Base-by-base conservation (phyloP, 2,888 invertebrate species). In the Gymnosoma rotundatum region DNA sequence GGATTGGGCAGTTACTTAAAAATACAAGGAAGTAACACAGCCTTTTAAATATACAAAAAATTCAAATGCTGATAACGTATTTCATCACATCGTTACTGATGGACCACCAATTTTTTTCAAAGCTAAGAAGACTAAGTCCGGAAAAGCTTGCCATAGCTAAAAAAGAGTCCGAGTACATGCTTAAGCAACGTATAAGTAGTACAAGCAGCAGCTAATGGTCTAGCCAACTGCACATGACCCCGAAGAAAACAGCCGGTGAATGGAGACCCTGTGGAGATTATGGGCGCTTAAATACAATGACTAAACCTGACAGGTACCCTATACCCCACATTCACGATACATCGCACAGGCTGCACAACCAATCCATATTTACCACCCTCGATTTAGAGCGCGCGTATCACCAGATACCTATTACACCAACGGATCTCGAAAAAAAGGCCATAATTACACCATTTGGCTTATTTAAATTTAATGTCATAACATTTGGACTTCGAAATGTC, bases 261-360 rank as follows among this genome's bases (percentile, higher is more conserved):
- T 86, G 83, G 85, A 60, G 85, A 2, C 76, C 75, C 21, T 75
- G 78, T 38, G 83, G 83, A 16, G 85, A 87, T 42, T 87, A 87
- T 21, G 66, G 86, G 16, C 81, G 83, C 2, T 32, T 86, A n/a
- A 87, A 86, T 54, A 42, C 84, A 5, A 21, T 83, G 0, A 83
- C 86, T 3, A 74, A 58, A 45, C 83, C 83, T 0, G 83, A 85
- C 25, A 58, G 78, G 25, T 85, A 83, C 56, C 86, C 86, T 0
- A 79, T 87, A 20, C 85, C 85, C 6, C 76, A 85, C 21, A 69
- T 83, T 7, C 79, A 86, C 16, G 84, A 86, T 32, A 61, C 82
- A 38, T 38, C n/a, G n/a, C n/a, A n/a, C n/a, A 38, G 36, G 8
- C 36, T 38, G 8, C 36, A 38, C 36, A 38, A 38, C n/a, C n/a